phyloP scores from a whole-genome alignment of 1,140 invertebrate species.

The Potamilus streckersoni region DNA sequence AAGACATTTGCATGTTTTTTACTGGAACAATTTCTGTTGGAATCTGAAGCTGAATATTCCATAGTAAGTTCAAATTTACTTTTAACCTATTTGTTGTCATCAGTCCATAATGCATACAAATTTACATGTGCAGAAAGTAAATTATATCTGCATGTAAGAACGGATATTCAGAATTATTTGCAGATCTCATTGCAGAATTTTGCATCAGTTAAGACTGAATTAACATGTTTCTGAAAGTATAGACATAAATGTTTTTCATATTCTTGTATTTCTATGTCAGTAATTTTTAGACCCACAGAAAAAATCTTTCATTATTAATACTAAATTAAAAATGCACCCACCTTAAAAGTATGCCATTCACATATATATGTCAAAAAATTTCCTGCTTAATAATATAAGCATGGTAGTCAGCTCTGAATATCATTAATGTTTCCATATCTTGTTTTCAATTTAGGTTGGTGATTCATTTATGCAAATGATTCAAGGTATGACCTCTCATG shows the following conservation, averaged over 20 bases:
- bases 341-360: background rate
- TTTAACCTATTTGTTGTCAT: too few relatives aligned
- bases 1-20: too few relatives aligned
- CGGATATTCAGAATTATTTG: too few relatives aligned
- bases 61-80: too few relatives aligned
- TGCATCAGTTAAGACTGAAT: too few relatives aligned
- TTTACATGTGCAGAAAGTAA: too few relatives aligned
- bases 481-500: slow-evolving; percentile 55
- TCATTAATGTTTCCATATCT: background rate
- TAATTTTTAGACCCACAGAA: background rate
- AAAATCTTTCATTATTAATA: background rate
- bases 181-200: too few relatives aligned
- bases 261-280: background rate
- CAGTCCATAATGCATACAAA: too few relatives aligned
- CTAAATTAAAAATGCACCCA: background rate
- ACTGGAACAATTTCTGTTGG: too few relatives aligned
- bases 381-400: background rate
- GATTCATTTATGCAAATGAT: slow-evolving; percentile 65
- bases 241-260: background rate
- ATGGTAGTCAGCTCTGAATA: background rate
- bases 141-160: too few relatives aligned
- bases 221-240: too few relatives aligned
- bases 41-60: too few relatives aligned
- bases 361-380: background rate
- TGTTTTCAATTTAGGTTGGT: slow-evolving; percentile 44